Conservation (phyloP, 2,113 vertebrate genomes). For the Solea solea region DNA sequence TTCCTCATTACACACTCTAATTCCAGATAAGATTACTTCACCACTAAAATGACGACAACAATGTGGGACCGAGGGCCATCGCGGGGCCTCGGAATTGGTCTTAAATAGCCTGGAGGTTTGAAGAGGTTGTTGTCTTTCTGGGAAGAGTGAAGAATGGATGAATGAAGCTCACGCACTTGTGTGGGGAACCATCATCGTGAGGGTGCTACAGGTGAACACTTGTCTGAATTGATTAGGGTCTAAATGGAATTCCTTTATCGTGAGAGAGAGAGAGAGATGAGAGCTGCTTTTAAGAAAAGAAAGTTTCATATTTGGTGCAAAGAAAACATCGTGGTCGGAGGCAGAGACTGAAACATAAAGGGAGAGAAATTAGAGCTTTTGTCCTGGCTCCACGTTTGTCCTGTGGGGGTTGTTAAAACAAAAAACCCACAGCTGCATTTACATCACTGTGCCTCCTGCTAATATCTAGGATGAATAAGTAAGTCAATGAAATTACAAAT, state of each 20-base stretch:
- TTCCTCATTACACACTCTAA: constrained; percentile 51
- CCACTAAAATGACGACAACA: constrained; percentile 40
- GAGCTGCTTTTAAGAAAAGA: constrained; percentile 19
- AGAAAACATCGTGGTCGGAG: constrained; percentile 8
- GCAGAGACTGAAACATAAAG: constrained; percentile 5
- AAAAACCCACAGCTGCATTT: neutral
- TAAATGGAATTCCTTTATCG: constrained; percentile 50
- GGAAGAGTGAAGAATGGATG: constrained; percentile 41
- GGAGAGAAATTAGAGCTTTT: constrained; percentile 26
- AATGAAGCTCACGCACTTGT: constrained; percentile 51
- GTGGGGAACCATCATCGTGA: constrained; percentile 51
- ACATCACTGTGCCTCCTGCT: neutral
- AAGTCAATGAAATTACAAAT: too few relatives aligned
- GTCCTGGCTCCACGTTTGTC: neutral
- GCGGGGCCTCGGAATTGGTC: constrained; percentile 30
- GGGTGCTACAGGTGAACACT: constrained; percentile 47
- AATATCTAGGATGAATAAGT: neutral
- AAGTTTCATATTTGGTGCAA: neutral
- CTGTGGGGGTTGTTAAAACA: constrained; percentile 7
- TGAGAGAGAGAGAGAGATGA: constrained; percentile 9
- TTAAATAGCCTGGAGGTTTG: constrained; percentile 40
- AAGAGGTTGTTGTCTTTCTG: constrained; percentile 56
- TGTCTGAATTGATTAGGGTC: constrained; percentile 37
- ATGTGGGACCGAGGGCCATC: constrained; percentile 44
- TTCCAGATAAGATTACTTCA: constrained; percentile 47